Evolutionary conservation across 2,113 vertebrate species (phyloP).

Genomic region (Sisor rabdophorus): DNA sequence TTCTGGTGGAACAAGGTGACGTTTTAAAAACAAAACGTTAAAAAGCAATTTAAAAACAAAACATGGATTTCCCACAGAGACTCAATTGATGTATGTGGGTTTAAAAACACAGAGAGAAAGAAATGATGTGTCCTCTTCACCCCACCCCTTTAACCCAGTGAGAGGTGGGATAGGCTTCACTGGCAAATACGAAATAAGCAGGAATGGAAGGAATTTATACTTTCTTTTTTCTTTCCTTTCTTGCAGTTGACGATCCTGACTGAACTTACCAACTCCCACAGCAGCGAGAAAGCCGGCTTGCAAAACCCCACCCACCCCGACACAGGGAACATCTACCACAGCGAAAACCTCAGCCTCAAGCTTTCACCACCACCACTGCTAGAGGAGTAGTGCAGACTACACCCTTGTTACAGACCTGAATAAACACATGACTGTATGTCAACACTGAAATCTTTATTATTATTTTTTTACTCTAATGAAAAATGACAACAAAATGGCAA

Average conservation of each 20-base stretch:
- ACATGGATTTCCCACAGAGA: too few species aligned
- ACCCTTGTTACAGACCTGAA: conserved; percentile 33
- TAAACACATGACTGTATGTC: conserved; percentile 37
- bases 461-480: not conserved
- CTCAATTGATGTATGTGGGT: too few species aligned
- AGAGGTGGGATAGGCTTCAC: too few species aligned
- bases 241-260: conserved; percentile 84
- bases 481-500: not conserved
- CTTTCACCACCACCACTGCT: conserved; percentile 80
- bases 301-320: conserved; percentile 69
- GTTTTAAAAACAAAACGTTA: too few species aligned
- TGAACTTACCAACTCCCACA: conserved; percentile 73
- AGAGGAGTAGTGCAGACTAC: conserved; percentile 72
- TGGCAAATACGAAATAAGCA: too few species aligned
- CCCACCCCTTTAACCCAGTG: too few species aligned
- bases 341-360: conserved; percentile 83
- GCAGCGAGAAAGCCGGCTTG: conserved; percentile 69
- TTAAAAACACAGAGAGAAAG: too few species aligned
- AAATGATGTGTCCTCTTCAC: too few species aligned
- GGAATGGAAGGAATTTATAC: not conserved
- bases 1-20: too few species aligned
- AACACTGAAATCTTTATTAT: conserved; percentile 3
- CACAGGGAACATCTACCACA: conserved; percentile 77
- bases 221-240: conserved; percentile 32
- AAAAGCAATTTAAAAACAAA: too few species aligned